Evolutionary conservation across 2,888 invertebrate species (phyloP).

Genomic region (Monoplex corrugatus): DNA sequence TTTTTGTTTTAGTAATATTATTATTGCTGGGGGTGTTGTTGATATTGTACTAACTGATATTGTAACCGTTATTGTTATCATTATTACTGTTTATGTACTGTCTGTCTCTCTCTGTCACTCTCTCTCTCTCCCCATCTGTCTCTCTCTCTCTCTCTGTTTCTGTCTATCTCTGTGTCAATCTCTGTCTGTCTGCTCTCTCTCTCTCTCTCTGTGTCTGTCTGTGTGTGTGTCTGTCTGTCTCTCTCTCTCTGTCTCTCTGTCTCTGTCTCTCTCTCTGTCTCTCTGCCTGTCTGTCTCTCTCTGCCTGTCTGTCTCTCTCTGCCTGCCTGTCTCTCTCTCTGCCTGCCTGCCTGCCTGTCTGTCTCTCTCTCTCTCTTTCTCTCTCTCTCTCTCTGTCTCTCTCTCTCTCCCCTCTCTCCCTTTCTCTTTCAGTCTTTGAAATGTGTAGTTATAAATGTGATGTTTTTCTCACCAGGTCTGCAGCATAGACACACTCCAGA

Average conservation of each 20-base stretch:
- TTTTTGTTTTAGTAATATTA: not conserved
- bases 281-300: slow-evolving; percentile 34
- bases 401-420: not conserved
- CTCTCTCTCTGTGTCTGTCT: not conserved
- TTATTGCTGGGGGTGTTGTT: too few relatives aligned
- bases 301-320: not conserved
- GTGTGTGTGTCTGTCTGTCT: slow-evolving; percentile 2
- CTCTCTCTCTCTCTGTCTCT: not conserved
- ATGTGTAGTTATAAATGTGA: not conserved
- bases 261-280: not conserved
- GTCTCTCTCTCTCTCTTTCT: not conserved
- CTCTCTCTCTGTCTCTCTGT: not conserved
- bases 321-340: not conserved
- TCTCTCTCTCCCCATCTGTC: not conserved
- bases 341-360: not conserved
- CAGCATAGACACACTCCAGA: not conserved
- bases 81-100: not conserved
- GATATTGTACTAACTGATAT: not conserved
- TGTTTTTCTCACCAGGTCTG: not conserved
- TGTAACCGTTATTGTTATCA: not conserved
- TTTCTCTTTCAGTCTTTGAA: not conserved
- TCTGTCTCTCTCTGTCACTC: not conserved
- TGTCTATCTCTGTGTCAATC: not conserved
- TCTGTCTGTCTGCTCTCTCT: not conserved
- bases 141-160: not conserved